Base-by-base conservation (phyloP, 2,888 invertebrate species). In the Schizotus pectinicornis region DNA sequence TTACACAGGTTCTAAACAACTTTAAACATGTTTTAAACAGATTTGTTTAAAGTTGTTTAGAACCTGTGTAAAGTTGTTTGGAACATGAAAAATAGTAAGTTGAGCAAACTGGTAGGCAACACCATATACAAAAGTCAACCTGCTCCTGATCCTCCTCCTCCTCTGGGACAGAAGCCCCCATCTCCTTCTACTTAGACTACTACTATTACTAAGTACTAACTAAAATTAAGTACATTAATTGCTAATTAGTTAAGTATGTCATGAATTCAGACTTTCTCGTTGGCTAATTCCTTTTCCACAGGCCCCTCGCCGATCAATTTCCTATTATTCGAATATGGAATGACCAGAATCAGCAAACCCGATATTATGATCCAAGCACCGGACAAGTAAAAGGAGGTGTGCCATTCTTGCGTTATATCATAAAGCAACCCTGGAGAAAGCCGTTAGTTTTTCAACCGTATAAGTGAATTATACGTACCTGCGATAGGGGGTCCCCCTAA, bases 401-500 rank as follows among this genome's bases (percentile, higher is more conserved):
- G 88, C 89, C 93, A 94, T 33, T 82, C 80, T 1, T 84, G 82
- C 2, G 90, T 90, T 12, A 84, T 73, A 73, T 92, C 91, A 74
- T 84, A 87, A 30, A 57, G 36, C 7, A 49, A 14, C 9, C 49
- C 53, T 58, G 47, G 3, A 33, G 22, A 36, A 5, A 22, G 13
- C 12, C 22, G 22, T n/a, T 35, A 35, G 36, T 35, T 35, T 35
- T 8, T n/a, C 7, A 39, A n/a, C 8, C 7, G 9, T 3, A n/a
- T n/a, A n/a, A n/a, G n/a, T n/a, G n/a, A 39, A 12, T 14, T 39
- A 9, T 11, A 43, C 57, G 62, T 69, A 88, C 97, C 97, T 72
- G 94, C 95, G 51, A 97, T 77, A 0, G 96, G 95, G 6, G 98
- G 97, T 47, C 97, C 98, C 60, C 92, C 83, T 43, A 97, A 83